Conservation (phyloP, 2,888 invertebrate genomes). For the Imbricaverruca yamaguchii region DNA sequence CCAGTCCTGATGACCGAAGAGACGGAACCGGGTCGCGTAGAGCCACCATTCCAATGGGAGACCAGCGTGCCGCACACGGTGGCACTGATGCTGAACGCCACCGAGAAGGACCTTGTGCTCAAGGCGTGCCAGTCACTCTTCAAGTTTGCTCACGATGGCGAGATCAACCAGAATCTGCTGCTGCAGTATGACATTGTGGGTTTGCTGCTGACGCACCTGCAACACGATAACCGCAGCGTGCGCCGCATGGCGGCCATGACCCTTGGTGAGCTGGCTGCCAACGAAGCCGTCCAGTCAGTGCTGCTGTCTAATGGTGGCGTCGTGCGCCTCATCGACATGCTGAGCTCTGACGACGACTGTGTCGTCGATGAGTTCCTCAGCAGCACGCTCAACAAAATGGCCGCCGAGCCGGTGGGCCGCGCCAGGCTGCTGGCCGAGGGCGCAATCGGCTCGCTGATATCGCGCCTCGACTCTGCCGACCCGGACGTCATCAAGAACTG, state of each 20-base stretch:
- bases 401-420: neutral
- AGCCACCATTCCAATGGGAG: neutral
- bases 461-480: neutral
- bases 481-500: constrained; percentile 19
- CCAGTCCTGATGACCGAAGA: neutral
- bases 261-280: neutral
- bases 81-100: constrained; percentile 14
- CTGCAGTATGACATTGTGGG: constrained; percentile 12
- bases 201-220: neutral
- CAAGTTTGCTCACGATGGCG: constrained; percentile 13
- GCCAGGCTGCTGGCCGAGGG: neutral
- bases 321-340: neutral
- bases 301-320: neutral
- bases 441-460: neutral
- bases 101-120: constrained; percentile 9
- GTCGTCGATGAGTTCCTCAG: neutral
- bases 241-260: constrained; percentile 11
- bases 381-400: neutral
- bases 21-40: neutral
- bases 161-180: neutral
- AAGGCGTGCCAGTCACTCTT: constrained; percentile 1
- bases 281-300: neutral
- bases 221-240: neutral
- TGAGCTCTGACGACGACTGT: neutral
- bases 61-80: neutral